phyloP scores from a whole-genome alignment of 2,797 vertebrate species.

The Sus cebifrons region DNA sequence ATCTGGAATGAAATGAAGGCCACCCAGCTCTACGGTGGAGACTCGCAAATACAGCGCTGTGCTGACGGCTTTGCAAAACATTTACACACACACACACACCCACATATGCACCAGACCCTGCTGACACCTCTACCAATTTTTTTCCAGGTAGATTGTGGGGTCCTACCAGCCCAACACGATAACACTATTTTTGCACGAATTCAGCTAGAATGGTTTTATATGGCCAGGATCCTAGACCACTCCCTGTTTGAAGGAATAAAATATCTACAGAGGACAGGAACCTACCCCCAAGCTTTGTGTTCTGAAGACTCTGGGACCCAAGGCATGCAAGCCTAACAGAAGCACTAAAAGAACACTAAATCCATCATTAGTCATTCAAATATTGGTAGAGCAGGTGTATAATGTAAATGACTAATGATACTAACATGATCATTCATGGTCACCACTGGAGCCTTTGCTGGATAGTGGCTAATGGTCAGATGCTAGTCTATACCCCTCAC shows the following conservation, averaged over 20 bases:
- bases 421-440: background rate
- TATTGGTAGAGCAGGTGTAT: background rate
- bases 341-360: no score
- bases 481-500: background rate
- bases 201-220: background rate
- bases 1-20: background rate
- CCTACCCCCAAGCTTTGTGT: background rate
- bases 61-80: background rate
- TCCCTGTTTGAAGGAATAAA: background rate
- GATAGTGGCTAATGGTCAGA: background rate
- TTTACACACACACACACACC: background rate
- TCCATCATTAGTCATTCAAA: background rate
- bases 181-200: background rate
- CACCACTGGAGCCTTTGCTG: background rate
- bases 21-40: background rate
- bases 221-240: background rate
- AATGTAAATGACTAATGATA: accelerated
- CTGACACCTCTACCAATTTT: no score
- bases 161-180: background rate
- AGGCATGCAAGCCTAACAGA: no score
- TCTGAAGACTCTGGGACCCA: background rate
- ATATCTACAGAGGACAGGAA: background rate
- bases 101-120: background rate
- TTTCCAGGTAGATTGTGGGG: background rate
- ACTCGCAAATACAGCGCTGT: no score